A percentile compares a stretch with the other conserved stretches of the same genome.
phyloP scores from a whole-genome alignment of 2,113 vertebrate species.

The Entomyzon cyanotis region DNA sequence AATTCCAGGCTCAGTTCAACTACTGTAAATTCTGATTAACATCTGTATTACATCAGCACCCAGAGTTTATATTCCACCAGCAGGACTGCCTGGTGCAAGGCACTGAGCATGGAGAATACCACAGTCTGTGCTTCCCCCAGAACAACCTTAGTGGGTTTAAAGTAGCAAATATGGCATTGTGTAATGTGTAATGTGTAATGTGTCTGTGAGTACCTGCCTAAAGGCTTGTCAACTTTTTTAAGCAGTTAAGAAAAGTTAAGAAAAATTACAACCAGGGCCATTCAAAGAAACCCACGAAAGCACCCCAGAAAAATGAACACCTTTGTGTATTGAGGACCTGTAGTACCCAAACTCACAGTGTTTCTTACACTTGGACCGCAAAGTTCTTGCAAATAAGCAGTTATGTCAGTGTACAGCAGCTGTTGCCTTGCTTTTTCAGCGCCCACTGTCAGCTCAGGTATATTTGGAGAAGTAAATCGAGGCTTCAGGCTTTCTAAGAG shows the following conservation, averaged over 20 bases:
- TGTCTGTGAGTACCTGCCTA: background rate
- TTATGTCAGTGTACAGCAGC: rapidly evolving
- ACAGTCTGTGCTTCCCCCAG: background rate
- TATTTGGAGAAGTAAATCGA: background rate
- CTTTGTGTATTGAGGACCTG: background rate
- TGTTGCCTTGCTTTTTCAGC: background rate
- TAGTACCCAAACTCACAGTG: rapidly evolving
- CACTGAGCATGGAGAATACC: background rate
- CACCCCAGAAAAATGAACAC: background rate
- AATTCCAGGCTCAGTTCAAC: conserved; percentile 2
- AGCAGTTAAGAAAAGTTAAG: background rate
- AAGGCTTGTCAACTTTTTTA: background rate
- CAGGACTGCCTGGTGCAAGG: background rate
- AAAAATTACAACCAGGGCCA: background rate
- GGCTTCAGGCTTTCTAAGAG: background rate
- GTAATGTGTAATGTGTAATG: background rate
- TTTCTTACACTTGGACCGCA: background rate
- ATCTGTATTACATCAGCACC: conserved; percentile 19
- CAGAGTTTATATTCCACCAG: background rate
- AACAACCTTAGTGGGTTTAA: background rate
- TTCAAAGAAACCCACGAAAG: background rate
- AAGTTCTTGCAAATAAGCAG: background rate
- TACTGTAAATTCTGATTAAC: conserved; percentile 28
- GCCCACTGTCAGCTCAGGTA: background rate
- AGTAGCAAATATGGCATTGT: background rate